Base-by-base conservation (phyloP, 2,888 invertebrate genomes). In the Nymphalis polychloros region DNA sequence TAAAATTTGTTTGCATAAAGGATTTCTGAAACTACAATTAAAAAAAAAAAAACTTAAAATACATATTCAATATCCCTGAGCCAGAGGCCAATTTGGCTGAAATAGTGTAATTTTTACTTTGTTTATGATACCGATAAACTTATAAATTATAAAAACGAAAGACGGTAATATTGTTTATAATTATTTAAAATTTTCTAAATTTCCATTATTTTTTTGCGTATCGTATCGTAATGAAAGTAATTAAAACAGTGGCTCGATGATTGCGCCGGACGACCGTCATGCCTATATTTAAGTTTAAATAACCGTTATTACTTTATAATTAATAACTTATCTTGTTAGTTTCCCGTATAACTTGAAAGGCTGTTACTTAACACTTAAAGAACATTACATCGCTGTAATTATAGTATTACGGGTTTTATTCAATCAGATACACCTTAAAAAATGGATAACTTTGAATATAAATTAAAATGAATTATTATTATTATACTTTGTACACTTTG, bases 311-410 rank as follows among this genome's bases (percentile, higher is more conserved):
- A 31, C 17, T 31, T 52, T 59, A 59, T 50, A 66, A 61, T 66
- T 60, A 66, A 52, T 66, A 59, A 66, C 50, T 53, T 60, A 65
- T 65, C 60, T 46, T 27, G 60, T 60, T 52, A 65, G 59, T 66
- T 61, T 61, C 60, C 60, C 65, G 52, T 66, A 31, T 53, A 47
- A 66, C 60, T 60, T 41, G 46, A 47, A 47, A 27, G 19, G 60
- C 19, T 52, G 60, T 61, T 61, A 60, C 60, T 61, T 65, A 59
- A 59, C 59, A 65, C 50, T 59, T 59, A 5, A 46, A 50, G 23
- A 49, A 50, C 31, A 59, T 46, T 59, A 64, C 46, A 60, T 27
- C 47, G 60, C 31, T 20, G 35, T 66, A 35, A 66, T 53, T 66
- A 66, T 53, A 66, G 31, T 53, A 47, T 66, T 66, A 19, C 47